Conservation (phyloP, 2,113 vertebrate genomes). For the Xyrauchen texanus region DNA sequence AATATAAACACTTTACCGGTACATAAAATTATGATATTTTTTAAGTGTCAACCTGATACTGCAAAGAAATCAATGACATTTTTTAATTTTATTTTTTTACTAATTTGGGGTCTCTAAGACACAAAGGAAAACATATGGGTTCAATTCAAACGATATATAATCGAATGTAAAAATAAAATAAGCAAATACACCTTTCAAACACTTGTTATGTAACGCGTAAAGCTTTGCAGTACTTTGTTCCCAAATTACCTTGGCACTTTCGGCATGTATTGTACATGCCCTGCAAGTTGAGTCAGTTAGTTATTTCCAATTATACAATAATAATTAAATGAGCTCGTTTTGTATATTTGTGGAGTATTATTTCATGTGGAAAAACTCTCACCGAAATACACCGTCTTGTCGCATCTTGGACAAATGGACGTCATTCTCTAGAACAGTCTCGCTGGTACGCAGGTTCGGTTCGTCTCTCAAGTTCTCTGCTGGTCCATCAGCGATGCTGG, state of each 20-base stretch:
- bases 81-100: not conserved
- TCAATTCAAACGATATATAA: not conserved
- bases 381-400: conserved; percentile 56
- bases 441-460: conserved; percentile 12
- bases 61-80: not conserved
- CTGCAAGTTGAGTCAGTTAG: not conserved
- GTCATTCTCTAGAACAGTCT: conserved; percentile 41
- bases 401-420: conserved; percentile 50
- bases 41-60: too few relatives aligned
- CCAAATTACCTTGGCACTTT: not conserved
- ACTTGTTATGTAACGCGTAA: conserved; percentile 7
- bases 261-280: not conserved
- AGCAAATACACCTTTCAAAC: not conserved
- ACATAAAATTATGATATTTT: too few relatives aligned
- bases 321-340: not conserved
- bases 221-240: not conserved
- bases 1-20: too few relatives aligned
- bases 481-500: not conserved
- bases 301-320: not conserved
- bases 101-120: not conserved
- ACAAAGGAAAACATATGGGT: not conserved
- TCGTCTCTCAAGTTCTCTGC: not conserved
- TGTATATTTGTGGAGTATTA: not conserved
- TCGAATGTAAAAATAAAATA: not conserved
- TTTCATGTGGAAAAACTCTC: not conserved